Base-by-base conservation (phyloP, 2,113 vertebrate genomes). In the Mugil cephalus region DNA sequence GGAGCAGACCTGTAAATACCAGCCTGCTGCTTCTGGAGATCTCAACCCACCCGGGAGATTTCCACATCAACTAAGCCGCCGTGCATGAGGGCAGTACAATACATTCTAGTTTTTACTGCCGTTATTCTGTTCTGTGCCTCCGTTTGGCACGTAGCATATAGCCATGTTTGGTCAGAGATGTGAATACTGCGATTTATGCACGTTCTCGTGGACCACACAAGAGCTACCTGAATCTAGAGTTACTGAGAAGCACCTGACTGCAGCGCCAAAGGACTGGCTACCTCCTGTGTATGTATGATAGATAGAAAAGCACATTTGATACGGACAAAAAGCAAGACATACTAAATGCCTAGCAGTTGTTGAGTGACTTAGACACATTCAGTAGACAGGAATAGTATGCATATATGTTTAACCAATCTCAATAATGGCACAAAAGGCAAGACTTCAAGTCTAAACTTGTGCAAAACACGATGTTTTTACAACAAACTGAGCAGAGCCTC, bases 31-130 rank as follows among this genome's bases (percentile, higher is more conserved):
- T 72, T 54, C 13, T 17, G 19, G 35, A 73, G 13, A 74, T 79
- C 48, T 77, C 71, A 75, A 70, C 67, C 80, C 85, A 76, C 73
- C 54, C 52, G 53, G 43, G 47, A 76, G 48, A 72, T 55, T 82
- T 83, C 46, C 64, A 66, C 64, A 79, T 58, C 56, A 52, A 40
- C n/a, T 56, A 39, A 50, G 17, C 42, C 13, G 14, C 36, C 24
- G 30, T 51, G 7, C 42, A 35, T 38, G 34, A 40, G 24, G 14
- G 62, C 35, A 12, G 46, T 17, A 21, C 30, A 35, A 24, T 18
- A 34, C 21, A 24, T 51, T 24, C 30, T 19, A 1, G 8, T n/a
- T 59, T 64, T 46, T 46, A 60, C 54, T 60, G 13, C 21, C 34
- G 12, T 21, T 48, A 13, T 19, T 55, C 51, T 38, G 13, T 7